phyloP scores from a whole-genome alignment of 2,797 vertebrate genomes.

The Threskiornis aethiopicus region DNA sequence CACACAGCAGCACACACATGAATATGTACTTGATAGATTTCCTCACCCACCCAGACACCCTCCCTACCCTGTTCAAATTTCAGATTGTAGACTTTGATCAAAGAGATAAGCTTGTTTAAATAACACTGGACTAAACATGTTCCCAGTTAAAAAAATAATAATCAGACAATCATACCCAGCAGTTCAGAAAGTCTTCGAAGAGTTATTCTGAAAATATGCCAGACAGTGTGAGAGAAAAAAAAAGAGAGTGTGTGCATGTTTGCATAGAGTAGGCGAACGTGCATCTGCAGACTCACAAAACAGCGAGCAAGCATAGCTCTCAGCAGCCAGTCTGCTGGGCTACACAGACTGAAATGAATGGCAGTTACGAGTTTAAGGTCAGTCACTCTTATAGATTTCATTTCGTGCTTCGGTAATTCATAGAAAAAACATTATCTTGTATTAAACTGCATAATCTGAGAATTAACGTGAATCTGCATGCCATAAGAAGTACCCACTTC shows the following conservation, averaged over 20 bases:
- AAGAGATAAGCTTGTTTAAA: conserved; percentile 74
- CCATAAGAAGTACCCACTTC: neutral
- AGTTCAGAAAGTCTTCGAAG: conserved; percentile 68
- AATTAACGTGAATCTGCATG: neutral
- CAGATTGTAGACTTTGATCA: conserved; percentile 65
- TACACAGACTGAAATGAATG: conserved; percentile 49
- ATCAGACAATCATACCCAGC: conserved; percentile 69
- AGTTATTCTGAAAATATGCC: conserved; percentile 69
- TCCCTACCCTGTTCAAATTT: conserved; percentile 56
- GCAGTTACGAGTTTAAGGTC: conserved; percentile 19
- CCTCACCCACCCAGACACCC: conserved; percentile 31
- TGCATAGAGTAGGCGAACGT: conserved; percentile 44
- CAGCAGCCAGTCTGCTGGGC: conserved; percentile 60
- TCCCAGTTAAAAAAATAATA: conserved; percentile 48
- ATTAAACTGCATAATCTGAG: neutral
- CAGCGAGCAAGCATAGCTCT: conserved; percentile 66
- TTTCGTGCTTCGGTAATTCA: neutral
- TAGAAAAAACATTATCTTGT: neutral
- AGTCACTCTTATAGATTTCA: neutral
- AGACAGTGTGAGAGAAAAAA: conserved; percentile 53
- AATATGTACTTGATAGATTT: conserved; percentile 30
- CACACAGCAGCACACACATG: neutral
- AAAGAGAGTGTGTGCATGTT: conserved; percentile 30
- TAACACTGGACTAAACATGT: conserved; percentile 61
- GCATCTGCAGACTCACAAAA: conserved; percentile 62